Base-by-base conservation (phyloP, 1,140 invertebrate species). In the Drosophila murphyi region DNA sequence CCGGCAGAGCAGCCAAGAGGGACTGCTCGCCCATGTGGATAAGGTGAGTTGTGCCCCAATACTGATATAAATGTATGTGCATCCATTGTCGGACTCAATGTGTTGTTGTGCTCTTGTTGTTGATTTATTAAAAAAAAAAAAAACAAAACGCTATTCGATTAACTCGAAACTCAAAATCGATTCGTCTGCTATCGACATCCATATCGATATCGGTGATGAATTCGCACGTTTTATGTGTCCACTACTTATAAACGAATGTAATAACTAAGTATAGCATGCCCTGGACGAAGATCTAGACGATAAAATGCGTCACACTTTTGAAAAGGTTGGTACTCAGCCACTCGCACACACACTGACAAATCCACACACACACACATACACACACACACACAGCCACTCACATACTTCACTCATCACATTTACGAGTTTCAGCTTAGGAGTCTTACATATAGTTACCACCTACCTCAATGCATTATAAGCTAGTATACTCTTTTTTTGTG, bases 1-100 rank as follows among this genome's bases (percentile, higher is more conserved):
- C 0, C 94, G 97, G 5, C 97, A 98, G 92, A 96, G 96, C 82
- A 97, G 97, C 82, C 97, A 98, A 92, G 97, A 98, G 87, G 97
- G 97, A 12, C 78, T 98, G 1, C 92, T 98, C n/a, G 96, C 97
- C 7, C 97, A 97, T 64, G 96, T 98, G 94, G 97, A 98, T 78
- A 97, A 98, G 94, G 96, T 97, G 39, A 72, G 83, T 69, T 60
- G 28, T 31, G 5, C 7, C 8, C 39, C 28, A 8, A 29, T n/a
- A 5, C 8, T 39, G 3, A 28, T 10, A 29, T 57, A 29, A 41
- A 28, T 28, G 8, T 59, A 29, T 50, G 31, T 55, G 62, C 57
- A 72, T 61, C 54, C 35, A 37, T 28, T 62, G 52, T 45, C 52
- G 60, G 39, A 65, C 54, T 72, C 55, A 61, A 41, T 80, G 47